These are phyloP conservation scores for Periophthalmus modestus DNA, from an alignment of 2,113 vertebrate species.

Conservation along the genomic window DNA sequence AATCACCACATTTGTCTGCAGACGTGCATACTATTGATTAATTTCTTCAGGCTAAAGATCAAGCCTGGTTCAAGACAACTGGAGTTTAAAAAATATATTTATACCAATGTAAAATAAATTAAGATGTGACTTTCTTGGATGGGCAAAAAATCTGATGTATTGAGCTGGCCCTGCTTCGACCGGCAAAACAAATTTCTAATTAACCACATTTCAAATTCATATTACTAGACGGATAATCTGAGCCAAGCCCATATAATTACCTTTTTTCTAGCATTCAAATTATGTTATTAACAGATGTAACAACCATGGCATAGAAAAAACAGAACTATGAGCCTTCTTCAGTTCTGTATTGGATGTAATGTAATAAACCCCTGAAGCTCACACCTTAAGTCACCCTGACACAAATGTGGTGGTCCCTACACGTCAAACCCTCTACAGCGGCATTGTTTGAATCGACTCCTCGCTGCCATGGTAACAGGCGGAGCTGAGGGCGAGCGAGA, in stretches of 20 bases:
- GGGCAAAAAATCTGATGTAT: too few relatives aligned
- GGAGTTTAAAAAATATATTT: neutral
- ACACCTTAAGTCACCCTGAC: slow-evolving; percentile 31
- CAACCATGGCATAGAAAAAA: neutral
- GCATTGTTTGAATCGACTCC: slow-evolving; percentile 68
- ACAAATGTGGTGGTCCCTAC: slow-evolving; percentile 26
- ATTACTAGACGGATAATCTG: neutral
- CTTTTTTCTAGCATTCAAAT: neutral
- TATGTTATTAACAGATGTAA: neutral
- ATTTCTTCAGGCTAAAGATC: neutral
- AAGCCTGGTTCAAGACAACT: neutral
- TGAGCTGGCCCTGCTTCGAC: neutral
- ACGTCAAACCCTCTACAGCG: slow-evolving; percentile 37
- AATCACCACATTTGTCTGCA: neutral
- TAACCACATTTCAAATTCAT: neutral
- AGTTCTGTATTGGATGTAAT: neutral
- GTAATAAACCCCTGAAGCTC: slow-evolving; percentile 11
- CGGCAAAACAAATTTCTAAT: neutral
- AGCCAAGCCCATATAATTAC: neutral
- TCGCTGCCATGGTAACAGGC: slow-evolving; percentile 69
- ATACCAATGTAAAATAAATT: neutral
- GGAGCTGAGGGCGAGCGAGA: slow-evolving; percentile 42
- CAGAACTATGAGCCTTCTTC: neutral
- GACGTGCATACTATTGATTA: neutral
- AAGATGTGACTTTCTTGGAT: neutral